A percentile compares a stretch with the other conserved stretches of the same genome.
Evolutionary conservation across 2,797 vertebrate genomes (phyloP).

Genomic region (Hippocampus kuda): DNA sequence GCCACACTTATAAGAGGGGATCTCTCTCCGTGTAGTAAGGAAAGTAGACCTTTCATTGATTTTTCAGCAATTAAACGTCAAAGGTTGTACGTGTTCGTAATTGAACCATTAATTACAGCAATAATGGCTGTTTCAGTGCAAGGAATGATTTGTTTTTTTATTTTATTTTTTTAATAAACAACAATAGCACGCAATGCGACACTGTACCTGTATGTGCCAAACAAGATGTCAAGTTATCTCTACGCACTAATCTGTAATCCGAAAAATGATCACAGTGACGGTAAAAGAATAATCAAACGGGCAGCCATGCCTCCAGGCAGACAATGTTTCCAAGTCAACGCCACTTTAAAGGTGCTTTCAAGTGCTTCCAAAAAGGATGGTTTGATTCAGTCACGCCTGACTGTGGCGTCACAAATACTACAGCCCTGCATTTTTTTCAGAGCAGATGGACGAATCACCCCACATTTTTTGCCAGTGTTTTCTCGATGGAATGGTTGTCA

Average conservation of each 20-base stretch:
- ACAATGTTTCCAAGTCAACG: constrained; percentile 21
- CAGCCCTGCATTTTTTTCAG: neutral
- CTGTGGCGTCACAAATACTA: neutral
- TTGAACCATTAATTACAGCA: constrained; percentile 56
- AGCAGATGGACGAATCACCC: neutral
- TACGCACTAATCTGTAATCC: constrained; percentile 42
- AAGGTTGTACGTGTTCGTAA: constrained; percentile 37
- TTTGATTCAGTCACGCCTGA: neutral
- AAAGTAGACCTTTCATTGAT: constrained; percentile 33
- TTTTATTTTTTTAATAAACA: neutral
- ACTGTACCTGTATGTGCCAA: constrained; percentile 29
- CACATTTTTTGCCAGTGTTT: neutral
- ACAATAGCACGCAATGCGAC: neutral
- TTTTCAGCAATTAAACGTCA: constrained; percentile 50
- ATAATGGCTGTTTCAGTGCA: constrained; percentile 27
- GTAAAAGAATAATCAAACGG: constrained; percentile 57
- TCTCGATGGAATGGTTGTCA: neutral
- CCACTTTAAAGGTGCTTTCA: constrained; percentile 3
- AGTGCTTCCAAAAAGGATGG: neutral
- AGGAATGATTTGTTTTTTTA: constrained; percentile 9
- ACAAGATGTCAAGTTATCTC: constrained; percentile 36
- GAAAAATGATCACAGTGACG: constrained; percentile 55
- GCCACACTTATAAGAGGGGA: constrained; percentile 25
- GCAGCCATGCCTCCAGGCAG: constrained; percentile 42
- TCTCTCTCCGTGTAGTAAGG: constrained; percentile 21